A percentile compares a stretch with the other conserved stretches of the same genome.
phyloP scores from a whole-genome alignment of 2,797 vertebrate genomes.

The Liparis tanakae region DNA sequence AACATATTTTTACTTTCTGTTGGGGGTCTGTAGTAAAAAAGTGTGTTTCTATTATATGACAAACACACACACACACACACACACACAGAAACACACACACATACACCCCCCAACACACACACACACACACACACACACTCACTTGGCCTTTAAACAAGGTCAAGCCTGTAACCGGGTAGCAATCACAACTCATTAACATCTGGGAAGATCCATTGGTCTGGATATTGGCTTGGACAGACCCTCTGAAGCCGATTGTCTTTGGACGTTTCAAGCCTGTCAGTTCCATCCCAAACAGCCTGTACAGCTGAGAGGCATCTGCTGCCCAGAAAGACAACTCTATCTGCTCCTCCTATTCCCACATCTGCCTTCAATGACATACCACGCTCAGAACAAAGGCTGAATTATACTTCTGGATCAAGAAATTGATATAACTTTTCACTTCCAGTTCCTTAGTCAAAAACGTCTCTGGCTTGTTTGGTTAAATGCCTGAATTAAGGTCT shows the following conservation, averaged over 20 bases:
- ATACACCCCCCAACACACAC: constrained; percentile 29
- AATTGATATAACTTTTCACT: background rate
- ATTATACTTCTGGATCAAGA: constrained; percentile 1
- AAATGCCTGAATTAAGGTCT: background rate
- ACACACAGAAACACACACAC: constrained; percentile 18
- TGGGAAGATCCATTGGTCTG: constrained; percentile 70
- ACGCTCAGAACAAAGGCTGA: constrained; percentile 16
- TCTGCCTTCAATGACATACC: constrained; percentile 18
- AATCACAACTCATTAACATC: constrained; percentile 72
- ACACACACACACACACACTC: constrained; percentile 2
- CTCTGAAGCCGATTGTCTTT: constrained; percentile 70
- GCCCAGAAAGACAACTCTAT: constrained; percentile 42
- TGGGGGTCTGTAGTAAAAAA: background rate
- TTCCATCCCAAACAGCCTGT: constrained; percentile 50
- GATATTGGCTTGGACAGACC: constrained; percentile 75
- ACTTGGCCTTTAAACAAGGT: constrained; percentile 68
- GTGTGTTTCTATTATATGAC: constrained; percentile 28
- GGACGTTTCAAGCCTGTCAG: constrained; percentile 73
- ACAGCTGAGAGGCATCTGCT: constrained; percentile 70
- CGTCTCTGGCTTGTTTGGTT: background rate
- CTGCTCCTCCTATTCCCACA: constrained; percentile 26
- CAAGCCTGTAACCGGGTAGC: constrained; percentile 59
- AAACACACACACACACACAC: constrained; percentile 12
- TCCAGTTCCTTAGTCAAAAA: background rate
- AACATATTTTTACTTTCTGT: background rate